These are phyloP conservation scores for Ranitomeya imitator DNA, from an alignment of 2,113 vertebrate genomes.

Conservation along the genomic window DNA sequence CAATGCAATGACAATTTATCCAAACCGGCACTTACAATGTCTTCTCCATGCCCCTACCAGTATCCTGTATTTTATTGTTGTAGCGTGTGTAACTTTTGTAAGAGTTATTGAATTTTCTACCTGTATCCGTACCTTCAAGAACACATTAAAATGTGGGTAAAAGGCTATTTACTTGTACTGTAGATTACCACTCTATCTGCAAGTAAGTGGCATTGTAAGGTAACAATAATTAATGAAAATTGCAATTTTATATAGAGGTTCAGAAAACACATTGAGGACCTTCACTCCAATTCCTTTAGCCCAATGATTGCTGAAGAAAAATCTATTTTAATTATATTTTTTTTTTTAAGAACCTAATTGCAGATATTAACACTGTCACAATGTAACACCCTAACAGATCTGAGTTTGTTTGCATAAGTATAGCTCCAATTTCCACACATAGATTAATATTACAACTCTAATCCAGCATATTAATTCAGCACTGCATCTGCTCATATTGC, in stretches of 20 bases:
- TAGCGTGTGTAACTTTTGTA: too few relatives aligned
- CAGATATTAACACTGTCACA: not conserved
- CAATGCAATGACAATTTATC: too few relatives aligned
- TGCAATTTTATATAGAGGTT: not conserved
- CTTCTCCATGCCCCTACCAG: too few relatives aligned
- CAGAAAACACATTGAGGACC: not conserved
- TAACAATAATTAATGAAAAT: not conserved
- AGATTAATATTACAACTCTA: not conserved
- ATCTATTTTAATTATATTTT: not conserved
- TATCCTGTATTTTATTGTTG: too few relatives aligned
- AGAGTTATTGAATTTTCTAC: too few relatives aligned
- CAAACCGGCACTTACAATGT: too few relatives aligned
- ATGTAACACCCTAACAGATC: not conserved
- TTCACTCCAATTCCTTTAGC: not conserved
- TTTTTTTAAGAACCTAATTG: not conserved
- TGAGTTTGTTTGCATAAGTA: conserved; percentile 13
- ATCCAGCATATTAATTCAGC: conserved; percentile 28
- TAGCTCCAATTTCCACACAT: not conserved
- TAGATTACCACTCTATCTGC: too few relatives aligned
- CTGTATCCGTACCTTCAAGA: too few relatives aligned
- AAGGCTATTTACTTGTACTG: too few relatives aligned
- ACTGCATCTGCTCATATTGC: not conserved
- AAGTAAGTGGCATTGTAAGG: too few relatives aligned
- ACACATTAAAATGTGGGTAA: too few relatives aligned
- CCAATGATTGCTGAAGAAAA: not conserved